A percentile compares a stretch with the other conserved stretches of the same genome.
Conservation (phyloP, 2,888 invertebrate species). For the Callosobruchus maculatus region DNA sequence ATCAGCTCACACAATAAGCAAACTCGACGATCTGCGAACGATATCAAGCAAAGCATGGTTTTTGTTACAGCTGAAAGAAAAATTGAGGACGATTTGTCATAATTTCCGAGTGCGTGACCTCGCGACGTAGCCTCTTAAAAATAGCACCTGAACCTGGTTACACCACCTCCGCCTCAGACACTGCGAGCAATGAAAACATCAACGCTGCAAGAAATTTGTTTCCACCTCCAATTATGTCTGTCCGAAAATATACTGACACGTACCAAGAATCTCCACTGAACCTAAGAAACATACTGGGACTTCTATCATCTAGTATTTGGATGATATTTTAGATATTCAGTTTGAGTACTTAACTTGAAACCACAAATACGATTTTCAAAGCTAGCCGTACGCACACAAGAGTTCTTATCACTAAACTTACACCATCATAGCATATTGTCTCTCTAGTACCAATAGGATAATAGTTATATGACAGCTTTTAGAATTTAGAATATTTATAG, state of each 20-base stretch:
- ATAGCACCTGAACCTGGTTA: neutral
- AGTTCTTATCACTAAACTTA: too few species aligned
- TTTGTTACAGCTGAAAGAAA: neutral
- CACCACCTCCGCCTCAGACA: neutral
- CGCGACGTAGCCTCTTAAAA: neutral
- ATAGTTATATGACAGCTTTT: too few species aligned
- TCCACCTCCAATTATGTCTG: slow-evolving; percentile 1
- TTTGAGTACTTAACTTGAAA: too few species aligned
- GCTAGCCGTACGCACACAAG: too few species aligned
- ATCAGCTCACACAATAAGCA: too few species aligned
- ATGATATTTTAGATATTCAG: too few species aligned
- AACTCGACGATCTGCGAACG: neutral
- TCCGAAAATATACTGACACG: neutral
- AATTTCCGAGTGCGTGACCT: neutral
- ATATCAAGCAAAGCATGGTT: neutral
- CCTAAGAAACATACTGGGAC: neutral
- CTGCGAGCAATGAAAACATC: neutral
- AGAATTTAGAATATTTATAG: too few species aligned
- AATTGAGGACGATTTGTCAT: neutral
- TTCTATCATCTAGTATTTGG: too few species aligned
- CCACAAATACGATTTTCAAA: too few species aligned
- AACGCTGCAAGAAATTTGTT: slow-evolving; percentile 1
- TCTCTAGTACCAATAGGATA: too few species aligned
- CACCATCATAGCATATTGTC: too few species aligned
- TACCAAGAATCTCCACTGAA: neutral